Base-by-base conservation (phyloP, 2,113 vertebrate genomes). In the Caloenas nicobarica region DNA sequence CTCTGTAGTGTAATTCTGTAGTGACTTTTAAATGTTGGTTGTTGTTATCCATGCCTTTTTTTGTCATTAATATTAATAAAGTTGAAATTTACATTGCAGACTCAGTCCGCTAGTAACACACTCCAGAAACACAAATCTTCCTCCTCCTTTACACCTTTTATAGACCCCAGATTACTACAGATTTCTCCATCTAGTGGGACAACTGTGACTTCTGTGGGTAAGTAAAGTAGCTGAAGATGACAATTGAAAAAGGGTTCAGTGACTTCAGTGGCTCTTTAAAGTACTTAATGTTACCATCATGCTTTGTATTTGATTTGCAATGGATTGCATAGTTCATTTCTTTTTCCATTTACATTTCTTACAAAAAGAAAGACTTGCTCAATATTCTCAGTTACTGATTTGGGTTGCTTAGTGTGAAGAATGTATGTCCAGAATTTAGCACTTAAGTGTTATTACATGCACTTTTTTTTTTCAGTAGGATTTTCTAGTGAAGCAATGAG, bases 91-190 rank as follows among this genome's bases (percentile, higher is more conserved):
- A 96, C 97, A 96, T 98, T 98, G 91, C 96, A 99, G 99, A 99
- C 99, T 97, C 99, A 99, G 97, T 99, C 99, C 84, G 99, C 99
- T 98, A 99, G 99, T 97, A 99, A 99, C 98, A 99, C 99, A 97
- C 98, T 99, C 98, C 99, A 99, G 99, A 99, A 99, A 98, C 99
- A 99, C 98, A 99, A 99, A 99, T 99, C 99, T 89, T 99, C 99
- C 92, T 99, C 99, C 92, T 99, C 99, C 97, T 99, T 99, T 98
- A 99, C 99, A 91, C 99, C 99, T 92, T 99, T 99, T 98, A 99
- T 99, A 96, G 99, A 99, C 98, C 99, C 99, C 80, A 98, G 99
- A 95, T 99, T 99, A 97, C 99, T 99, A 92, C 99, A 99, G 97
- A 99, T 99, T 97, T 99, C 99, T 98, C 99, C 99, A 89, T 99